Percentiles rank a stretch among this genome's conserved stretches.
Conservation (phyloP, 2,113 vertebrate genomes). For the Oryzias curvinotus region DNA sequence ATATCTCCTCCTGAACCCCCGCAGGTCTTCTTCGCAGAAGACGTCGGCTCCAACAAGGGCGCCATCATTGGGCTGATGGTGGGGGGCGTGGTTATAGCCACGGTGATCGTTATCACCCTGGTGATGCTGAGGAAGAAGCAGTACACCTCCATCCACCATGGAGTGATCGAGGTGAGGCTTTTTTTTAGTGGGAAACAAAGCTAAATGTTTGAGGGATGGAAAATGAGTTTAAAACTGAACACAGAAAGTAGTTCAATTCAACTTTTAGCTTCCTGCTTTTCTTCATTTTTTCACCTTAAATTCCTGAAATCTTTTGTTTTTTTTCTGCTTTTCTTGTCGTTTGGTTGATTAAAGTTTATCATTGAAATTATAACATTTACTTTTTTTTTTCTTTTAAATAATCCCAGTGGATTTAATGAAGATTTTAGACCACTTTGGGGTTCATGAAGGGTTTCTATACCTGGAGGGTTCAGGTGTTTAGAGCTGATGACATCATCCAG, state of each 20-base stretch:
- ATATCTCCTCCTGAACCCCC: background rate
- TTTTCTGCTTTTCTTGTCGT: background rate
- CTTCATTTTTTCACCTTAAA: background rate
- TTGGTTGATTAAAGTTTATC: background rate
- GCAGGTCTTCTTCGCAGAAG: conserved; percentile 96
- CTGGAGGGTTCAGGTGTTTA: too few relatives aligned
- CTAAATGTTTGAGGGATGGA: too few relatives aligned
- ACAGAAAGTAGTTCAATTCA: background rate
- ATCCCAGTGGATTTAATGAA: too few relatives aligned
- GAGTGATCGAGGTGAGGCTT: conserved; percentile 90
- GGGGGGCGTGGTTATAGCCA: conserved; percentile 97
- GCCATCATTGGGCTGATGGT: conserved; percentile 99
- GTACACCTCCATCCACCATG: conserved; percentile 98
- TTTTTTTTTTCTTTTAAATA: background rate
- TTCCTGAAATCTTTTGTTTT: background rate
- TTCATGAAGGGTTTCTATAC: too few relatives aligned
- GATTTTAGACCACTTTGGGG: too few relatives aligned
- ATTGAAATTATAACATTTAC: conserved; percentile 4
- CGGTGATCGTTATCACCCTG: conserved; percentile 97
- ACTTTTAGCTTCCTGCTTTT: background rate
- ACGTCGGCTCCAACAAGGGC: conserved; percentile 96
- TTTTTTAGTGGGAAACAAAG: too few relatives aligned
- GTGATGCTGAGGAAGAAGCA: conserved; percentile 99
- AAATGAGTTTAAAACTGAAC: background rate
- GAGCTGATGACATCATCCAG: too few relatives aligned